Evolutionary conservation across 2,113 vertebrate genomes (phyloP).

Genomic region (Pterocles burchelli): DNA sequence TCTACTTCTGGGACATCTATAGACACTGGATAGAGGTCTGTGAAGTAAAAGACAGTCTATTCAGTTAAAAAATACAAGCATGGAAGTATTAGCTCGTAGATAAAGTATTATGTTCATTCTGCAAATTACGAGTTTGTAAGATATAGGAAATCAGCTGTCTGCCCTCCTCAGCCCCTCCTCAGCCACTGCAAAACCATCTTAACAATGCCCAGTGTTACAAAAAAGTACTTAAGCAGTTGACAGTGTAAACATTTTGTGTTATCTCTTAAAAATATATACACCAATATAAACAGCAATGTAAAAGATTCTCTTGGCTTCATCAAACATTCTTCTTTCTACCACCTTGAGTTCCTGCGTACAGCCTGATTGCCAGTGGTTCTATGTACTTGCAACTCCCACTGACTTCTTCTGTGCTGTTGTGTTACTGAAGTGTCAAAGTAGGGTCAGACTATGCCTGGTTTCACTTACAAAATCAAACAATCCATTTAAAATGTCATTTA

Average conservation of each 20-base stretch:
- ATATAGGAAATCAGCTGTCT: not conserved
- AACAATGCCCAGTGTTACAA: not conserved
- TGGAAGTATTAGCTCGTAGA: not conserved
- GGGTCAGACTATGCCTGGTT: not conserved
- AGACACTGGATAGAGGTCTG: not conserved
- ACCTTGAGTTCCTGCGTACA: accelerated
- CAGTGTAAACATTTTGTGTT: not conserved
- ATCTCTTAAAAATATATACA: not conserved
- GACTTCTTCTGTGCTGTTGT: not conserved
- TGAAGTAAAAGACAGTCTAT: not conserved
- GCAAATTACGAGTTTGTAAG: not conserved
- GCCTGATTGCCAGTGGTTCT: not conserved
- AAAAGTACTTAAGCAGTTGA: not conserved
- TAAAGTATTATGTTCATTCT: not conserved
- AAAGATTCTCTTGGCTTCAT: not conserved
- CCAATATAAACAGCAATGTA: not conserved
- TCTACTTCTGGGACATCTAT: not conserved
- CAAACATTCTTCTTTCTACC: not conserved
- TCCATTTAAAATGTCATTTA: not conserved
- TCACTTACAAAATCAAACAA: too few species aligned
- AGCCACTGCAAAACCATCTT: not conserved
- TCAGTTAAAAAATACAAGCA: not conserved
- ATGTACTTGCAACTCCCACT: not conserved
- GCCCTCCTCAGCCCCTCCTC: not conserved
- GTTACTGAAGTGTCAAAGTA: accelerated